A percentile compares a stretch with the other conserved stretches of the same genome.
Evolutionary conservation across 2,888 invertebrate species (phyloP).

Genomic region (Tetropium fuscum): DNA sequence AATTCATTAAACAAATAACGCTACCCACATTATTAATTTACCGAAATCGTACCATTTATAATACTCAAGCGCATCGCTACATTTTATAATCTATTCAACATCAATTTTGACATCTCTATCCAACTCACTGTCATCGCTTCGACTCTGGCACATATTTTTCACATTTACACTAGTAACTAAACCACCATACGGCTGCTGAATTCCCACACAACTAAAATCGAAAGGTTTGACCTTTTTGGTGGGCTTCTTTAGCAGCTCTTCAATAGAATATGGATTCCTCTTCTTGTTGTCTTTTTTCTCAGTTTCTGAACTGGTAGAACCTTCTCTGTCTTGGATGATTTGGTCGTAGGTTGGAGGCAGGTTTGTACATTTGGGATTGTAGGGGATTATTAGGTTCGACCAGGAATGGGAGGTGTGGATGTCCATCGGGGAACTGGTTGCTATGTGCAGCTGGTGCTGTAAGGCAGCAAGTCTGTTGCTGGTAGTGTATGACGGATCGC

Average conservation of each 20-base stretch:
- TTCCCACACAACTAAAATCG: conserved; percentile 40
- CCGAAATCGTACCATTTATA: too few species aligned
- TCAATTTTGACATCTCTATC: conserved; percentile 56
- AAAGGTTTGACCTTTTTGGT: conserved; percentile 70
- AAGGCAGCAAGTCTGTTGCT: conserved; percentile 69
- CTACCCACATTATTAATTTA: too few species aligned
- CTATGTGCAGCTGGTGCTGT: conserved; percentile 66
- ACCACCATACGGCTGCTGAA: conserved; percentile 57
- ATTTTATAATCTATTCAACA: conserved; percentile 44
- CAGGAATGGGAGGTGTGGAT: conserved; percentile 62
- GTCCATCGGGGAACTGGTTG: conserved; percentile 53
- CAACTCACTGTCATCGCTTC: conserved; percentile 45
- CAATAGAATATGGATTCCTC: conserved; percentile 89
- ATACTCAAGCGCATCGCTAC: background rate
- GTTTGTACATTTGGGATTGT: conserved; percentile 56
- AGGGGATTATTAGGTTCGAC: conserved; percentile 72
- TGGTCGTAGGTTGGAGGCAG: conserved; percentile 24
- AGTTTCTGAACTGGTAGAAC: conserved; percentile 42
- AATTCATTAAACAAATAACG: too few species aligned
- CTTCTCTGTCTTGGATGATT: conserved; percentile 41
- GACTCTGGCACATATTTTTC: conserved; percentile 28
- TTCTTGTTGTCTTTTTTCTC: conserved; percentile 67
- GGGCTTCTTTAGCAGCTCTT: conserved; percentile 86
- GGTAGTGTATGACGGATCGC: conserved; percentile 62
- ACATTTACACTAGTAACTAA: conserved; percentile 44